Conservation (phyloP, 2,888 invertebrate genomes). For the Melolontha melolontha region DNA sequence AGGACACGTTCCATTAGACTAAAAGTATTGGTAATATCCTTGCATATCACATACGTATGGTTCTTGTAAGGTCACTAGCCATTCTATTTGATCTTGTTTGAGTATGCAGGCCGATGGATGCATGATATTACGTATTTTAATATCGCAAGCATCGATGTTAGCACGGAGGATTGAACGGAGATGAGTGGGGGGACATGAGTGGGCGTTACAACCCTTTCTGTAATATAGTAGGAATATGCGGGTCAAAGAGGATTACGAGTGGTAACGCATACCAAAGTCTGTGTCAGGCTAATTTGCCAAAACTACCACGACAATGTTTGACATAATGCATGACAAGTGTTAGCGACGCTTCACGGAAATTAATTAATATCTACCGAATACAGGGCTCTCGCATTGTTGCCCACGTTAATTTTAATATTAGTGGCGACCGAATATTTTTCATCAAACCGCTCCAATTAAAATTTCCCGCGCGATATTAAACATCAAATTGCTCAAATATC, state of each 20-base stretch:
- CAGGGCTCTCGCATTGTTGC: conserved; percentile 54
- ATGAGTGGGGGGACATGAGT: not conserved
- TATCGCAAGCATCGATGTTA: conserved; percentile 3
- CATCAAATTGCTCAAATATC: conserved; percentile 57
- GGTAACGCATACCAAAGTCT: conserved; percentile 39
- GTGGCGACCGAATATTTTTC: conserved; percentile 60
- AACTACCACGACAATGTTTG: conserved; percentile 59
- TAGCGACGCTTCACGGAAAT: conserved; percentile 56
- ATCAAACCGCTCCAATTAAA: conserved; percentile 59
- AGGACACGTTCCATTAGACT: too few species aligned
- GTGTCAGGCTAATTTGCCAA: conserved; percentile 45
- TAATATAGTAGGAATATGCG: conserved; percentile 42
- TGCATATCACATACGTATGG: too few species aligned
- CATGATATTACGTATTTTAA: conserved; percentile 37
- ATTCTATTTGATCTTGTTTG: too few species aligned
- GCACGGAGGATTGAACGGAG: not conserved
- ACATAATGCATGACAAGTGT: conserved; percentile 61
- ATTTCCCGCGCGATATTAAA: conserved; percentile 56
- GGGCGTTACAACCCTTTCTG: conserved; percentile 36
- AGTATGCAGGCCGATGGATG: conserved; percentile 2
- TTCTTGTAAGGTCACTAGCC: too few species aligned
- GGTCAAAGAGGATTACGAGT: conserved; percentile 43
- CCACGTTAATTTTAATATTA: conserved; percentile 61
- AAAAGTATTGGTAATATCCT: too few species aligned
- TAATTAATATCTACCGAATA: conserved; percentile 58